phyloP scores from a whole-genome alignment of 2,113 vertebrate species.

The Psilopsiagon aurifrons region DNA sequence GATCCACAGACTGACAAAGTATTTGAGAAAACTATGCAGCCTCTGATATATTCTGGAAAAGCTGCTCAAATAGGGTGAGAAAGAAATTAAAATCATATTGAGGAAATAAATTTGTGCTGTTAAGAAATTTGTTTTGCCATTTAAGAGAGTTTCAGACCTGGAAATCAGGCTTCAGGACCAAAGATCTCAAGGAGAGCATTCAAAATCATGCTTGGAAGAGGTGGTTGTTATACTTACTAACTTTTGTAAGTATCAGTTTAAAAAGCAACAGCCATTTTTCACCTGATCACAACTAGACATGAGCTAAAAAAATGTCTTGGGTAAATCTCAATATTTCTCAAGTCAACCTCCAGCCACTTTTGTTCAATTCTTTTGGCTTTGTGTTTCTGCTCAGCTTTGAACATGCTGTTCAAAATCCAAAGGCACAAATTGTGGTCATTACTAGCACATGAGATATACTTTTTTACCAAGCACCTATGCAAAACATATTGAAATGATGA shows the following conservation, averaged over 20 bases:
- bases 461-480: neutral
- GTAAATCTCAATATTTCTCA: neutral
- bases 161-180: neutral
- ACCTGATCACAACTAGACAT: neutral
- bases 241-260: neutral
- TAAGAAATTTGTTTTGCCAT: neutral
- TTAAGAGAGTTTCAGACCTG: neutral
- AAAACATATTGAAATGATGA: neutral
- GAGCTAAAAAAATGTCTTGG: neutral
- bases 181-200: neutral
- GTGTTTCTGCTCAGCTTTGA: neutral
- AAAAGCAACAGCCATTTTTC: neutral
- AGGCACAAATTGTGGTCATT: neutral
- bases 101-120: neutral
- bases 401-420: neutral
- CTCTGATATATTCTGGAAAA: neutral
- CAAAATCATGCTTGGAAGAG: neutral
- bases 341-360: neutral
- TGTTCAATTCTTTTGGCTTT: rapidly evolving
- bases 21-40: neutral
- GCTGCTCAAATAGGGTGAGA: neutral
- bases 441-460: neutral
- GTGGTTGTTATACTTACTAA: neutral
- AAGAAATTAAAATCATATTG: neutral
- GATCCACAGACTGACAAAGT: neutral